Base-by-base conservation (phyloP, 2,888 invertebrate species). In the Aphidoletes aphidimyza region DNA sequence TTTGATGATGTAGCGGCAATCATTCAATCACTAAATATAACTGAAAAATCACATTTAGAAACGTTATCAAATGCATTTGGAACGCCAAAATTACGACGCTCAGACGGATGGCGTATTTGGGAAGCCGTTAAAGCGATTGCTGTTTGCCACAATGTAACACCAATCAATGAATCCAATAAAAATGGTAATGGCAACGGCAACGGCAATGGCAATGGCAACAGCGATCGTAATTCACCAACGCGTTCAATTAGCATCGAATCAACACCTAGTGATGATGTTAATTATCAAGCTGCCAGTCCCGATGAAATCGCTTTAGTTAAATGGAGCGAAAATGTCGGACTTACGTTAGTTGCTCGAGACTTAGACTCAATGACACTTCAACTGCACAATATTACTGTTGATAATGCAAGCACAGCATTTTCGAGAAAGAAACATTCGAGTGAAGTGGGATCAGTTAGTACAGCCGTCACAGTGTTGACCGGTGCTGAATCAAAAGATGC, bases 141-240 rank as follows among this genome's bases (percentile, higher is more conserved):
- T 0, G 91, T 99, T 49, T 99, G 99, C 89, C 99, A 99, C 89
- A 99, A 99, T 90, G 99, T 99, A 14, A 99, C 99, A 0, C 99
- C 99, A 0, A 97, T 98, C 1, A 96, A 95, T 88, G 98, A 98
- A 87, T 92, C 91, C 26, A 90, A 90, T 86, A 89, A 89, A 45
- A 88, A 88, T 83, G 81, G 45, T 83, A 85, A 78, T 19, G 59
- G 17, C n/a, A 54, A 34, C 17, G 26, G 0, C 0, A 0, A 34
- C 30, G 34, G 47, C 5, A 88, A 88, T 83, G 85, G 85, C 22
- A 85, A 34, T 85, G 78, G 45, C 59, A 85, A 78, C 14, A 83
- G 42, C 36, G 85, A 85, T 45, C 83, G 86, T 19, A 88, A 87
- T 86, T 90, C 90, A 83, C 90, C 90, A 45, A 89, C 89, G 54